phyloP scores from a whole-genome alignment of 2,888 invertebrate genomes.

The Campopleginae sp. region DNA sequence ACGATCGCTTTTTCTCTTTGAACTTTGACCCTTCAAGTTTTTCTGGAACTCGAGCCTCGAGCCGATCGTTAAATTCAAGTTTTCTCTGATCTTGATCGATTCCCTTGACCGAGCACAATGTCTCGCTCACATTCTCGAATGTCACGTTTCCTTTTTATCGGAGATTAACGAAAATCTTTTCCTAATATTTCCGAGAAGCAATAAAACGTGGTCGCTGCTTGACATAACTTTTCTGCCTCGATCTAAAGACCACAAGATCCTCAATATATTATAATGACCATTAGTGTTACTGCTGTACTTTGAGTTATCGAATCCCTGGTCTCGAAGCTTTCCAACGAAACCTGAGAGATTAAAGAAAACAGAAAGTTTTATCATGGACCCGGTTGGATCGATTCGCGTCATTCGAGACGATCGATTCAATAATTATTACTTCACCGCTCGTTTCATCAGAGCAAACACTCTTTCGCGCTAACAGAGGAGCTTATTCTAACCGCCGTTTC shows the following conservation, averaged over 20 bases:
- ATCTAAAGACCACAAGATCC: background rate
- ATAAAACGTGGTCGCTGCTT: background rate
- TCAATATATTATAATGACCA: background rate
- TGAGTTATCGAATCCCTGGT: background rate
- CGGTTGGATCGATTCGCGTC: conserved; percentile 28
- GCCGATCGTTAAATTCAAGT: background rate
- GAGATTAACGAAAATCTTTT: background rate
- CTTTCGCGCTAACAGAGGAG: background rate
- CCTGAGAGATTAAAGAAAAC: conserved; percentile 37
- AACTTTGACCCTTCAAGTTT: background rate
- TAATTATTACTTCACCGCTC: conserved; percentile 53
- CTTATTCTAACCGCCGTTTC: conserved; percentile 10
- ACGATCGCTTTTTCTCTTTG: background rate
- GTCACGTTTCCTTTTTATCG: background rate
- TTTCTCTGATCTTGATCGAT: conserved; percentile 9
- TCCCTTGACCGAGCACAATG: background rate
- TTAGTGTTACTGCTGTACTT: background rate
- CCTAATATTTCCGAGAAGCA: background rate
- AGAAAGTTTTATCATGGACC: conserved; percentile 22
- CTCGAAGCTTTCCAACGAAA: conserved; percentile 37
- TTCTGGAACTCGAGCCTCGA: background rate
- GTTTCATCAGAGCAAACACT: background rate
- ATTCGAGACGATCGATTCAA: conserved; percentile 38
- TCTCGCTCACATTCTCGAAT: background rate
- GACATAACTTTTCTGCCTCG: background rate